Conservation (phyloP, 1,140 invertebrate species). For the Drosophila jambulina region DNA sequence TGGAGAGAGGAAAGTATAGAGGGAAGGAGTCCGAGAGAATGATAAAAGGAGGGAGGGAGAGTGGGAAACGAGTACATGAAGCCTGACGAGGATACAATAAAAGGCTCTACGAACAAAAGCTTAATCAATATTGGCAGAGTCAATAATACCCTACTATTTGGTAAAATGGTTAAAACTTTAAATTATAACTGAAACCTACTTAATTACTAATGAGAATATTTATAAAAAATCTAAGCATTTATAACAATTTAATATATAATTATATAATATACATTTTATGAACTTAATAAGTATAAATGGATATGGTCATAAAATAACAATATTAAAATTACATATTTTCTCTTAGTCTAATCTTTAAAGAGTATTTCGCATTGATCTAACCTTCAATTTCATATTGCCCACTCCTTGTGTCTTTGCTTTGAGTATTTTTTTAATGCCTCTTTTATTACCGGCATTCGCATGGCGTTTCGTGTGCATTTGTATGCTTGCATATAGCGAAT, state of each 20-base stretch:
- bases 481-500: constrained; percentile 23
- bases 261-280: too few species aligned
- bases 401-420: constrained; percentile 20
- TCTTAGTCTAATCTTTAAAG: constrained; percentile 1
- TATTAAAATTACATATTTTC: too few species aligned
- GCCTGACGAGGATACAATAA: constrained; percentile 48
- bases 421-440: constrained; percentile 59
- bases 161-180: background rate
- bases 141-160: background rate
- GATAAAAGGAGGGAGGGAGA: constrained; percentile 11
- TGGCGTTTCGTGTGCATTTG: constrained; percentile 33
- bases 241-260: too few species aligned
- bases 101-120: constrained; percentile 24
- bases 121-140: background rate
- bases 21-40: constrained; percentile 19
- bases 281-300: too few species aligned
- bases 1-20: constrained; percentile 20
- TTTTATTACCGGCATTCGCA: constrained; percentile 59
- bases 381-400: background rate
- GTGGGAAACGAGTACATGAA: constrained; percentile 34
- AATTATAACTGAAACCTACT: background rate
- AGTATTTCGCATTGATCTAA: background rate
- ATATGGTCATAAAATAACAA: too few species aligned
- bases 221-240: too few species aligned
- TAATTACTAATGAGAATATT: too few species aligned